phyloP scores from a whole-genome alignment of 2,797 vertebrate species.

The Semotilus atromaculatus region DNA sequence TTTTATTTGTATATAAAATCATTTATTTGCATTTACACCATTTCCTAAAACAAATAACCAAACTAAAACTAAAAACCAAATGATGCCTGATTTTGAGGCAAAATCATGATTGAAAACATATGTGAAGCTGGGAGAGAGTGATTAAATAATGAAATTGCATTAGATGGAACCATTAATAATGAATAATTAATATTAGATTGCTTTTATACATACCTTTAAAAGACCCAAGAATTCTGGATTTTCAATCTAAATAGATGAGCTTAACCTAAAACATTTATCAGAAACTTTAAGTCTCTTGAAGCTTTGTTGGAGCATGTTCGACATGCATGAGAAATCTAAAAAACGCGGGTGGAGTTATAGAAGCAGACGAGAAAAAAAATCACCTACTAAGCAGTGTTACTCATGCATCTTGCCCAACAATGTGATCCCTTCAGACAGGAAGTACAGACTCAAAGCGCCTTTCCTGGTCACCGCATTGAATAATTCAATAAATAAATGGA shows the following conservation, averaged over 20 bases:
- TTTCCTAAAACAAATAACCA: not conserved
- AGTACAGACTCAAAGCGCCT: constrained; percentile 72
- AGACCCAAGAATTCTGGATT: not conserved
- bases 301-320: constrained; percentile 16
- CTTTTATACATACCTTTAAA: not conserved
- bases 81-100: not conserved
- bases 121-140: no score
- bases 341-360: constrained; percentile 38
- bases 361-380: constrained; percentile 34
- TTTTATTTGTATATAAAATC: not conserved
- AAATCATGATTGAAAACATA: not conserved
- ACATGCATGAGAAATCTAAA: constrained; percentile 24
- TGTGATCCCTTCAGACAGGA: constrained; percentile 73
- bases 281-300: constrained; percentile 6
- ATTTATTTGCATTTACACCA: not conserved
- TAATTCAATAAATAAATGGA: constrained; percentile 82
- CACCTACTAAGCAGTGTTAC: constrained; percentile 57
- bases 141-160: not conserved
- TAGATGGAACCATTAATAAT: not conserved
- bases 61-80: not conserved
- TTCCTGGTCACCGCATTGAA: constrained; percentile 77
- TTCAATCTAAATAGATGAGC: not conserved
- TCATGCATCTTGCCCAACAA: constrained; percentile 67
- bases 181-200: not conserved
- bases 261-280: not conserved